Percentiles rank a stretch among this genome's conserved stretches.
Evolutionary conservation across 2,888 invertebrate genomes (phyloP).

Genomic region (Cryptosula pallasiana): DNA sequence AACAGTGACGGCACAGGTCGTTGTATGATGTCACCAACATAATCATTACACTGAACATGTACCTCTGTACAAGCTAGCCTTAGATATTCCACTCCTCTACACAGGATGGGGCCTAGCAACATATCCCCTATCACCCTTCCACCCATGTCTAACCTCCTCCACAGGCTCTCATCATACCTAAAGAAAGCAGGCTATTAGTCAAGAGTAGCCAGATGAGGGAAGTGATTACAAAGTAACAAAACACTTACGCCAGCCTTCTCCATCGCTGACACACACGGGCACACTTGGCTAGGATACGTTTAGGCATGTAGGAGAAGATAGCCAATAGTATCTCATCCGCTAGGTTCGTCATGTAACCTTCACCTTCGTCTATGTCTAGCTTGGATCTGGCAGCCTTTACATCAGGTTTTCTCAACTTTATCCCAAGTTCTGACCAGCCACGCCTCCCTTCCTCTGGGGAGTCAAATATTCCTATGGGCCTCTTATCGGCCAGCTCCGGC

Average conservation of each 20-base stretch:
- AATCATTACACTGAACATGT: conserved; percentile 33
- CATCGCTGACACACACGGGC: conserved; percentile 72
- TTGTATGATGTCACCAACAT: neutral
- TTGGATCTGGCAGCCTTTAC: neutral
- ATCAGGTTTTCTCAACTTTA: neutral
- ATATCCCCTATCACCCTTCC: conserved; percentile 63
- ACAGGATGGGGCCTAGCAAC: conserved; percentile 69
- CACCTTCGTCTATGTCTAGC: neutral
- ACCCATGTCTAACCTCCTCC: conserved; percentile 77
- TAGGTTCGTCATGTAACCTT: conserved; percentile 62
- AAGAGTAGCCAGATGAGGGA: neutral
- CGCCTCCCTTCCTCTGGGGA: conserved; percentile 15
- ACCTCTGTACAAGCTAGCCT: conserved; percentile 77
- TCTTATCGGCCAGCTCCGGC: neutral
- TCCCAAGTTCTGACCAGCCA: conserved; percentile 18
- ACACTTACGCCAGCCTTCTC: conserved; percentile 63
- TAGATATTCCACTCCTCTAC: conserved; percentile 70
- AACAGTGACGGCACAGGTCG: neutral
- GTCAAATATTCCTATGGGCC: neutral
- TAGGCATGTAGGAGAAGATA: conserved; percentile 77
- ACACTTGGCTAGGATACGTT: conserved; percentile 66
- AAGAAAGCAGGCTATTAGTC: neutral
- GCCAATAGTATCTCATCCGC: conserved; percentile 79
- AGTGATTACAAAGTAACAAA: neutral
- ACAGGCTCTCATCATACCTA: conserved; percentile 71